Evolutionary conservation across 2,888 invertebrate species (phyloP).

Genomic region (Bruchidius siliquastri): DNA sequence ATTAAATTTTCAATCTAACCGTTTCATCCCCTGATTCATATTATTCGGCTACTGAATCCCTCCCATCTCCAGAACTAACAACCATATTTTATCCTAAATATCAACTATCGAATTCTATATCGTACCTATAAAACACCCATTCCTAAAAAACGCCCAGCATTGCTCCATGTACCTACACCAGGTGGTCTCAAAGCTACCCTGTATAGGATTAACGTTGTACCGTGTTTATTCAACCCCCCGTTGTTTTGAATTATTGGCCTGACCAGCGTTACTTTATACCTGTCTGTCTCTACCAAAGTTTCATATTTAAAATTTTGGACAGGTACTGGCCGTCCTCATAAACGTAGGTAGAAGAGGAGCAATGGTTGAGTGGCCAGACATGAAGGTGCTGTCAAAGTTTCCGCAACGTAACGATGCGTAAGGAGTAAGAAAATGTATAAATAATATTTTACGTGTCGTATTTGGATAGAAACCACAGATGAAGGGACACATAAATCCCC

Average conservation of each 20-base stretch:
- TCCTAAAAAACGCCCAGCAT: background rate
- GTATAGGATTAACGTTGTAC: constrained; percentile 1
- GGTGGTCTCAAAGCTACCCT: constrained; percentile 7
- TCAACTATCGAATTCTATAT: background rate
- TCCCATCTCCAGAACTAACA: too few relatives aligned
- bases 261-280: constrained; percentile 10
- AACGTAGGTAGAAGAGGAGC: background rate
- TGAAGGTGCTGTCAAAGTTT: too few relatives aligned
- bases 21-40: too few relatives aligned
- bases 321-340: constrained; percentile 16
- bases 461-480: too few relatives aligned
- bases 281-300: constrained; percentile 10
- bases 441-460: too few relatives aligned
- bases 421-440: too few relatives aligned
- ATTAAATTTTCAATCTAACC: too few relatives aligned
- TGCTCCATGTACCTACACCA: constrained; percentile 1
- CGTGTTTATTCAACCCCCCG: constrained; percentile 26
- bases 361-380: too few relatives aligned
- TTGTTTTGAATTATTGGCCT: constrained; percentile 19
- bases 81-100: background rate
- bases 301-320: constrained; percentile 17
- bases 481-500: too few relatives aligned
- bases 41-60: too few relatives aligned
- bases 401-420: too few relatives aligned
- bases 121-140: too few relatives aligned